These are phyloP conservation scores for Cacoxenus indagator DNA, from an alignment of 2,888 invertebrate species.

Conservation along the genomic window DNA sequence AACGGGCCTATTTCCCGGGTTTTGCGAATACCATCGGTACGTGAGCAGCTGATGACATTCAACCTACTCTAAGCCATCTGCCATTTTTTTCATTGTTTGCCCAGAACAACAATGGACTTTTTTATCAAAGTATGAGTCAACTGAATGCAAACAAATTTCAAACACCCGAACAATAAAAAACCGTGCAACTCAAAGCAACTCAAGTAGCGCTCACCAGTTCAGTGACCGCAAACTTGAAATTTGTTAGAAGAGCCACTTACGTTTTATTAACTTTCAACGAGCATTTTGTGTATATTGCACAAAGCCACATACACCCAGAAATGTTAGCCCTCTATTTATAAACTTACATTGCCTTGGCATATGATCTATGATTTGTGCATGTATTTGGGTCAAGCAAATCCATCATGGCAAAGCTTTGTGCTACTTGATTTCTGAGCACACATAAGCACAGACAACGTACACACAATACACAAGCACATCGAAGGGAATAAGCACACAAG, in stretches of 20 bases:
- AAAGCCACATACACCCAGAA: background rate
- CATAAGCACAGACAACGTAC: background rate
- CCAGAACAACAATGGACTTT: too few relatives aligned
- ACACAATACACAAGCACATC: background rate
- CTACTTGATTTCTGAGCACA: background rate
- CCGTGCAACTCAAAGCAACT: background rate
- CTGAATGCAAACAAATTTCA: too few relatives aligned
- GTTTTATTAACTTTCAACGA: background rate
- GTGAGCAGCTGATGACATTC: too few relatives aligned
- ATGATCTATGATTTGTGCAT: conserved; percentile 32
- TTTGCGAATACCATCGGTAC: too few relatives aligned
- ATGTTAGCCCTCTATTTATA: background rate
- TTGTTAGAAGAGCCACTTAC: background rate
- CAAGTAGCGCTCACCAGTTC: too few relatives aligned
- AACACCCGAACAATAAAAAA: too few relatives aligned
- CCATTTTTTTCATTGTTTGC: too few relatives aligned
- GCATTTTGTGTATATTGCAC: background rate
- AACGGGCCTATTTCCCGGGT: too few relatives aligned
- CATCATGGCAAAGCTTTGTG: conserved; percentile 52
- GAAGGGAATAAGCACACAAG: too few relatives aligned
- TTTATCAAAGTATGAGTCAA: too few relatives aligned
- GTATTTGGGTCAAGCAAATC: conserved; percentile 61
- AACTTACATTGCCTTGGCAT: background rate
- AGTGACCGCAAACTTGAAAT: background rate
- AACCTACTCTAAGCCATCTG: too few relatives aligned